phyloP scores from a whole-genome alignment of 2,888 invertebrate genomes.

The Stomorhina lunata region DNA sequence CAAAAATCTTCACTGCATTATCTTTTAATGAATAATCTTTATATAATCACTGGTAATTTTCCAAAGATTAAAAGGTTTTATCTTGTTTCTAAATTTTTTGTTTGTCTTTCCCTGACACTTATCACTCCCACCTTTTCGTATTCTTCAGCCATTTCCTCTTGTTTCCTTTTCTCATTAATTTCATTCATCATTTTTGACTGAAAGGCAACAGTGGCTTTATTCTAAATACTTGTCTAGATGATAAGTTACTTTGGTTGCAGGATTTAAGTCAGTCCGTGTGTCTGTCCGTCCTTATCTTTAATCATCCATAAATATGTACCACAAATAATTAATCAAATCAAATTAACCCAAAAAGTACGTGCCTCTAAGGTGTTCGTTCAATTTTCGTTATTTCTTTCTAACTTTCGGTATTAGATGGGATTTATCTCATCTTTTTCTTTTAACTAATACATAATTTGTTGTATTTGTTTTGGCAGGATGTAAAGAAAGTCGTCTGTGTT shows the following conservation, averaged over 20 bases:
- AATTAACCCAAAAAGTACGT: conserved; percentile 53
- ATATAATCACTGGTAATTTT: conserved; percentile 45
- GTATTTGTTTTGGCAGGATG: background rate
- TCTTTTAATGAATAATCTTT: conserved; percentile 32
- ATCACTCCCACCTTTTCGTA: background rate
- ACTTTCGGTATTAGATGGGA: background rate
- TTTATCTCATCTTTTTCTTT: conserved; percentile 1
- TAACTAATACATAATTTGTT: background rate
- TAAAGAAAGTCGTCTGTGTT: background rate
- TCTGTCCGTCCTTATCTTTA: conserved; percentile 25
- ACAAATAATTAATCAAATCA: conserved; percentile 62
- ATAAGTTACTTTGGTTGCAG: background rate
- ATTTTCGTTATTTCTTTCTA: too few relatives aligned
- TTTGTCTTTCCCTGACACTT: background rate
- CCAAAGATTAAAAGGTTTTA: conserved; percentile 2
- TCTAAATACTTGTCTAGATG: background rate
- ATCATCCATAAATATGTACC: conserved; percentile 49
- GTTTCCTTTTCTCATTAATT: background rate
- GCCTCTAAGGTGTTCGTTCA: conserved; percentile 40
- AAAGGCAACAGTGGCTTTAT: background rate
- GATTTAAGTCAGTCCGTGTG: background rate
- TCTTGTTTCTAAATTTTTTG: too few relatives aligned
- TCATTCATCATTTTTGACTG: background rate
- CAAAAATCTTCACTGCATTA: background rate
- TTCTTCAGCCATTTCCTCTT: background rate